These are phyloP conservation scores for Rugalucina vietnamica DNA, from an alignment of 2,888 invertebrate genomes.

Conservation along the genomic window DNA sequence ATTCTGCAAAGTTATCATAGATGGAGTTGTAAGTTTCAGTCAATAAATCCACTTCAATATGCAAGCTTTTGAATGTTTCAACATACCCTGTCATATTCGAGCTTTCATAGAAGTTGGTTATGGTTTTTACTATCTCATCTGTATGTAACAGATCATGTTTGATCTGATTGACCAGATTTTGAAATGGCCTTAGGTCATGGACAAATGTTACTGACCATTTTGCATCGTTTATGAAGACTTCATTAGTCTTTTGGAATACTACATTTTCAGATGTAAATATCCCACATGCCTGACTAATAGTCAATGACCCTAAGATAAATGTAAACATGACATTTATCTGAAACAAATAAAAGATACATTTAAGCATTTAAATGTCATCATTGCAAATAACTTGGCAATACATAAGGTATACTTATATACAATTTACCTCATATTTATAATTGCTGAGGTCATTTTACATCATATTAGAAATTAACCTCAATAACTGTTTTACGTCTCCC, in stretches of 20 bases:
- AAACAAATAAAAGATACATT: too few species aligned
- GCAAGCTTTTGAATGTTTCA: slow-evolving; percentile 4
- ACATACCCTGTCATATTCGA: background rate
- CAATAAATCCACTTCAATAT: slow-evolving; percentile 4
- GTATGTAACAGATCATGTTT: background rate
- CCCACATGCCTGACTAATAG: background rate
- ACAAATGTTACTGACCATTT: slow-evolving; percentile 28
- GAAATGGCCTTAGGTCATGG: slow-evolving; percentile 15
- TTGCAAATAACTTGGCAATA: too few species aligned
- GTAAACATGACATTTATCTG: too few species aligned
- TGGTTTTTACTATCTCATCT: background rate
- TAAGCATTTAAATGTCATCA: too few species aligned
- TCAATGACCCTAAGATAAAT: background rate
- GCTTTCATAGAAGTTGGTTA: background rate
- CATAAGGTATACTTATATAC: too few species aligned
- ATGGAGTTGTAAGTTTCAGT: background rate
- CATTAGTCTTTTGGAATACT: slow-evolving; percentile 24
- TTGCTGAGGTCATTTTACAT: slow-evolving; percentile 13
- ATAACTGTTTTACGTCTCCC: background rate
- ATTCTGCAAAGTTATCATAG: slow-evolving; percentile 13
- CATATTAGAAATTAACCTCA: background rate
- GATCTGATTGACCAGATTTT: slow-evolving; percentile 7
- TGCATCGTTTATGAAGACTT: slow-evolving; percentile 15
- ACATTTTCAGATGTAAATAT: slow-evolving; percentile 8
- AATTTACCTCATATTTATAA: slow-evolving; percentile 11